These are phyloP conservation scores for Sciaenops ocellatus DNA, from an alignment of 2,797 vertebrate genomes.

Conservation along the genomic window DNA sequence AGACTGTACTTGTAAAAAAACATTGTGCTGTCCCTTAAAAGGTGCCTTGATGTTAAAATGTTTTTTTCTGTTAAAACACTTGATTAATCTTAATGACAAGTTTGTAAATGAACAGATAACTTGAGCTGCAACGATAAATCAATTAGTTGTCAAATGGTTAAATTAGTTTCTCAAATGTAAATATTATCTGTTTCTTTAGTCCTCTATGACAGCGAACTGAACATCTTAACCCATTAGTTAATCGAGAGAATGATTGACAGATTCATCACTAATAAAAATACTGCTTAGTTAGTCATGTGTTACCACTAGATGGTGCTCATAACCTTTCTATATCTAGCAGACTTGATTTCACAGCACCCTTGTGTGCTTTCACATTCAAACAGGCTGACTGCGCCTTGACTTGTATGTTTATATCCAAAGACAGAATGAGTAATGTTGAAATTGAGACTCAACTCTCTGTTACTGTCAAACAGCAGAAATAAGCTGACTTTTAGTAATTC, in stretches of 20 bases:
- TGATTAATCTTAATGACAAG: not conserved
- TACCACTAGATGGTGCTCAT: slow-evolving; percentile 82
- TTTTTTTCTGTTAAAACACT: slow-evolving; percentile 5
- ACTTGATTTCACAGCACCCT: not conserved
- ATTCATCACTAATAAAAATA: too few relatives aligned
- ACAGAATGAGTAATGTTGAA: slow-evolving; percentile 1
- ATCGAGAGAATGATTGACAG: too few relatives aligned
- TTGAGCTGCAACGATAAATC: too few relatives aligned
- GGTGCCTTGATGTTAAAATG: not conserved
- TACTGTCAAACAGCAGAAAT: not conserved
- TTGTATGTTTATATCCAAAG: not conserved
- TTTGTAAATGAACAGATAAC: too few relatives aligned
- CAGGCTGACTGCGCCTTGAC: not conserved
- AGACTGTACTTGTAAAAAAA: not conserved
- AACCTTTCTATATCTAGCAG: not conserved
- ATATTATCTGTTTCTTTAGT: too few relatives aligned
- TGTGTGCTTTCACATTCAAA: slow-evolving; percentile 11
- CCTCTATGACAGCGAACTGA: too few relatives aligned
- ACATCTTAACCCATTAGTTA: too few relatives aligned
- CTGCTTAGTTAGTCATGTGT: not conserved
- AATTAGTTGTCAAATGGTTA: too few relatives aligned
- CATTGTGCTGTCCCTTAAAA: not conserved
- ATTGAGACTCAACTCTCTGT: not conserved
- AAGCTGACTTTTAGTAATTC: slow-evolving; percentile 2
- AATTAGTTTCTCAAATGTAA: too few relatives aligned